A percentile compares a stretch with the other conserved stretches of the same genome.
phyloP scores from a whole-genome alignment of 2,888 invertebrate genomes.

The Holacanthella duospinosa region DNA sequence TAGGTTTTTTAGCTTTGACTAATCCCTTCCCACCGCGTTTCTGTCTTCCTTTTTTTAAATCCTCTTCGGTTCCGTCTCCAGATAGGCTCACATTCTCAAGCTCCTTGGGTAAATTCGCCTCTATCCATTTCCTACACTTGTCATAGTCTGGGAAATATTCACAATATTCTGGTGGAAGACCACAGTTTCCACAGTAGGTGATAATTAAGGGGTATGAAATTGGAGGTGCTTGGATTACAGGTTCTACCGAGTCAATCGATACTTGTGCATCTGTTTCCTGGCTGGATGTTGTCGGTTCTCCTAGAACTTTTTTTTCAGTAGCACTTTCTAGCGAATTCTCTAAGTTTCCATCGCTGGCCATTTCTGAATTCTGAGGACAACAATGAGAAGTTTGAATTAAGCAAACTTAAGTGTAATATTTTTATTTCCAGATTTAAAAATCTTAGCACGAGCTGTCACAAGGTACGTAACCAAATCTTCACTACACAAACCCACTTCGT shows the following conservation, averaged over 20 bases:
- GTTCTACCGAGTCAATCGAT: constrained; percentile 12
- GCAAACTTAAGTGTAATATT: too few relatives aligned
- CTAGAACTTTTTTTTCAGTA: too few relatives aligned
- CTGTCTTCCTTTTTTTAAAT: constrained; percentile 89
- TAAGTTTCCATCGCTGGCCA: too few relatives aligned
- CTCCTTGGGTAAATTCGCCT: constrained; percentile 83
- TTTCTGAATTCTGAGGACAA: too few relatives aligned
- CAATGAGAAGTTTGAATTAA: too few relatives aligned
- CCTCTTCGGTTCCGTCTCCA: constrained; percentile 61
- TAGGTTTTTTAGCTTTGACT: constrained; percentile 75
- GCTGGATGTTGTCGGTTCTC: background rate
- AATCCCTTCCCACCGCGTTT: constrained; percentile 95
- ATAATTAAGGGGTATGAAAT: constrained; percentile 72
- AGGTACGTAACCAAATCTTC: too few relatives aligned
- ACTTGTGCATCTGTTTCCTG: constrained; percentile 3
- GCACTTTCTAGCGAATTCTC: too few relatives aligned
- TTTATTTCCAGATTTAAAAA: too few relatives aligned
- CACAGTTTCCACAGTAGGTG: constrained; percentile 85
- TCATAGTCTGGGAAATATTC: constrained; percentile 97
- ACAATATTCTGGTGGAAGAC: constrained; percentile 64
- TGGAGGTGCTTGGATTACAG: constrained; percentile 52
- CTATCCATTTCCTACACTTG: constrained; percentile 93
- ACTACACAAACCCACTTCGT: too few relatives aligned
- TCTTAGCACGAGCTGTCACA: too few relatives aligned
- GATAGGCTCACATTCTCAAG: constrained; percentile 69